Conservation (phyloP, 1,140 invertebrate genomes). For the Sogatella furcifera region DNA sequence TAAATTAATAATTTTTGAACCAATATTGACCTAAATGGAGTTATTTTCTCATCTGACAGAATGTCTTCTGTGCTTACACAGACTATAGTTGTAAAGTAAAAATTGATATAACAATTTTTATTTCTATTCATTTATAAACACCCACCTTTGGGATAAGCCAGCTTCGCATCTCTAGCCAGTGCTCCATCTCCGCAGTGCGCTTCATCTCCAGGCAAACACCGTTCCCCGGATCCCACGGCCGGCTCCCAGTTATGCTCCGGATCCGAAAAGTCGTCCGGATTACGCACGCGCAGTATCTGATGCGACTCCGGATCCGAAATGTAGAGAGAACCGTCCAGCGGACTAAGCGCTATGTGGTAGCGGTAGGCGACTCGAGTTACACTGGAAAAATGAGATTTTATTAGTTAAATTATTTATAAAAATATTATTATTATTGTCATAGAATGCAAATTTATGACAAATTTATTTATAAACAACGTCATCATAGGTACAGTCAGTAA, state of each 20-base stretch:
- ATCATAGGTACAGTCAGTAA: too few relatives aligned
- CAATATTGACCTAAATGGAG: too few relatives aligned
- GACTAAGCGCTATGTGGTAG: conserved; percentile 89
- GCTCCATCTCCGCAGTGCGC: conserved; percentile 94
- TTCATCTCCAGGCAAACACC: conserved; percentile 86
- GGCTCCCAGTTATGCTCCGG: conserved; percentile 88
- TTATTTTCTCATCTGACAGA: too few relatives aligned
- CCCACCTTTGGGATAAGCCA: conserved; percentile 87
- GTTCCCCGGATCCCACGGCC: conserved; percentile 85
- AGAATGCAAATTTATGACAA: too few relatives aligned
- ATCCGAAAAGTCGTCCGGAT: conserved; percentile 70
- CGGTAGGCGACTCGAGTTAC: conserved; percentile 87
- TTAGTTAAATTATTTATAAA: too few relatives aligned
- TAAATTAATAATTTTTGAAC: too few relatives aligned
- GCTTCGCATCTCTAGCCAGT: conserved; percentile 78
- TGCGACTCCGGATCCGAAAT: conserved; percentile 92
- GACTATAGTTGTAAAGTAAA: too few relatives aligned
- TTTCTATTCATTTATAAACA: neutral
- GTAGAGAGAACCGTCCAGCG: conserved; percentile 84
- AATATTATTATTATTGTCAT: too few relatives aligned
- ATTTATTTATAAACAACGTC: too few relatives aligned
- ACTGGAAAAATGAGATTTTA: conserved; percentile 48
- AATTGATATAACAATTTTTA: too few relatives aligned
- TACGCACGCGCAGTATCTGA: conserved; percentile 81
- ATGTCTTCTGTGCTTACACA: too few relatives aligned